Evolutionary conservation across 2,888 invertebrate genomes (phyloP).

Genomic region (Aphodius sticticus): DNA sequence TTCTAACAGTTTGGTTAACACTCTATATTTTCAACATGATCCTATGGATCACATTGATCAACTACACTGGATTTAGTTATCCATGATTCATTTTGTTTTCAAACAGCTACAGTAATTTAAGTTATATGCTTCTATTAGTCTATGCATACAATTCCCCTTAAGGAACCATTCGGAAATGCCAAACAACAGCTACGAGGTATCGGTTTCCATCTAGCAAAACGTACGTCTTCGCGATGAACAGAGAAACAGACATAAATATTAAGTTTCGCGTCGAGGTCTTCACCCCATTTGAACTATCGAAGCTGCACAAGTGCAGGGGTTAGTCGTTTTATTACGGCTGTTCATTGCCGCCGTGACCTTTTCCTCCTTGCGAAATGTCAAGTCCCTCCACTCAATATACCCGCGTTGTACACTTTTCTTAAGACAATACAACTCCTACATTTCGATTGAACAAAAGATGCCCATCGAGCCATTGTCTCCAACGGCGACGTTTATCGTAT

Average conservation of each 20-base stretch:
- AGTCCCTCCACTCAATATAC: not conserved
- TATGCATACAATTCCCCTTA: not conserved
- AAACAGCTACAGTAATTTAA: too few species aligned
- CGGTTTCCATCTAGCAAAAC: not conserved
- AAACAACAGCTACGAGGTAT: not conserved
- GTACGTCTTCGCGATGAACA: not conserved
- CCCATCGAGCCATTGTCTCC: not conserved
- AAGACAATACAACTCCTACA: conserved; percentile 4
- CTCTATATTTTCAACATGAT: too few species aligned
- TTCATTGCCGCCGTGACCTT: not conserved
- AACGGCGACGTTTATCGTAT: not conserved
- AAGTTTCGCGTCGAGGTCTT: conserved; percentile 38
- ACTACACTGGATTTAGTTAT: too few species aligned
- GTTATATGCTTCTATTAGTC: too few species aligned
- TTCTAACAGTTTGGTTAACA: too few species aligned
- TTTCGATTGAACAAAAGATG: not conserved
- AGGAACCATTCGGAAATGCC: not conserved
- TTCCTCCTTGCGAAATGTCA: not conserved
- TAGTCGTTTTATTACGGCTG: conserved; percentile 49
- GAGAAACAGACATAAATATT: not conserved
- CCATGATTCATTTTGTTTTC: too few species aligned
- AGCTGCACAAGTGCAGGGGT: conserved; percentile 56
- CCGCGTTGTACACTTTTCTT: not conserved
- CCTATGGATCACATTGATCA: too few species aligned
- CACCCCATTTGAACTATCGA: conserved; percentile 53